Evolutionary conservation across 2,888 invertebrate species (phyloP).

Genomic region (Steromphala cineraria): DNA sequence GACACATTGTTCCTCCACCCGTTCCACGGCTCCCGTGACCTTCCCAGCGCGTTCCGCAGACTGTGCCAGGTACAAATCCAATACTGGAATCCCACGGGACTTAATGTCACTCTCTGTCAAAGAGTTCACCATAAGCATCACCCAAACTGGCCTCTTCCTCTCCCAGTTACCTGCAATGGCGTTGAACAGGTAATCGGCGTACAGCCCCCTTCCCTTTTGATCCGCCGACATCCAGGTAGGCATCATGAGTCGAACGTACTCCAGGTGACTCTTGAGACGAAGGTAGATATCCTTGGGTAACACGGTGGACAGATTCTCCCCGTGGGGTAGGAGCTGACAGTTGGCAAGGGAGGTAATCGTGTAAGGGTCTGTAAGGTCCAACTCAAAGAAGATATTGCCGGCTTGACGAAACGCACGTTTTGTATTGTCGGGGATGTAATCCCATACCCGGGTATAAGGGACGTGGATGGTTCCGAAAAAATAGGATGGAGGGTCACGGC

Average conservation of each 20-base stretch:
- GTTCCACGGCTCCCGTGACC: constrained; percentile 77
- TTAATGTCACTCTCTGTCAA: constrained; percentile 77
- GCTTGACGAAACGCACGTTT: constrained; percentile 77
- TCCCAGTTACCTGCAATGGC: constrained; percentile 78
- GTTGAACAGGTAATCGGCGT: constrained; percentile 77
- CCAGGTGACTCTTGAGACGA: constrained; percentile 76
- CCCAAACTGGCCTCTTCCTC: constrained; percentile 78
- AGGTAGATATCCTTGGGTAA: constrained; percentile 76
- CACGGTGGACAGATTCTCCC: constrained; percentile 71
- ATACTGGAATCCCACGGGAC: constrained; percentile 77
- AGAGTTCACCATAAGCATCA: constrained; percentile 78
- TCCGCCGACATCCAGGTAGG: constrained; percentile 76
- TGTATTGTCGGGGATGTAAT: constrained; percentile 77
- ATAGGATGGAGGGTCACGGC: constrained; percentile 74
- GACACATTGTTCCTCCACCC: constrained; percentile 78
- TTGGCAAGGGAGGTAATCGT: constrained; percentile 76
- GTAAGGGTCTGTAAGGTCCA: constrained; percentile 78
- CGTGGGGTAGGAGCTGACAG: constrained; percentile 77
- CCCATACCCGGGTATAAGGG: constrained; percentile 79
- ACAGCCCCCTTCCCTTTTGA: constrained; percentile 73
- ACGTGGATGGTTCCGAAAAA: constrained; percentile 80
- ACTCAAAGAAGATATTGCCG: constrained; percentile 78
- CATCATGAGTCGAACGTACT: constrained; percentile 75
- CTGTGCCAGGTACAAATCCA: constrained; percentile 78
- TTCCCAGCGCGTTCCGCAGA: constrained; percentile 77